Percentiles rank a stretch among this genome's conserved stretches.
Conservation (phyloP, 2,888 invertebrate species). For the Eupithecia subfuscata region DNA sequence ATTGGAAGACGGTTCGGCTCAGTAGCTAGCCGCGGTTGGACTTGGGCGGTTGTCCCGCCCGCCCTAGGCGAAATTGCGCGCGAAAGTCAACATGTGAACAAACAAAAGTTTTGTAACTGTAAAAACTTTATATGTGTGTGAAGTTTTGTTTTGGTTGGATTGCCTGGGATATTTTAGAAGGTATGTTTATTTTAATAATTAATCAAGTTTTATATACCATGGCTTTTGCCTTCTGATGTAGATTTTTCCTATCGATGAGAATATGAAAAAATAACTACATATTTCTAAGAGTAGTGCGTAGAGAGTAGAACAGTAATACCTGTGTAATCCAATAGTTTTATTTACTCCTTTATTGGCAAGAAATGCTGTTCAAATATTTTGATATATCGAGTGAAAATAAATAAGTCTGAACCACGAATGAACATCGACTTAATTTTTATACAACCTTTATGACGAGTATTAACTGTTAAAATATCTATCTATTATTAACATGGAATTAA, state of each 20-base stretch:
- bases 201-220: background rate
- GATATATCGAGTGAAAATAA: background rate
- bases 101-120: conserved; percentile 30
- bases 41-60: conserved; percentile 67
- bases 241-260: background rate
- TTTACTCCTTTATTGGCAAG: background rate
- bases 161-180: conserved; percentile 14
- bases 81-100: conserved; percentile 45
- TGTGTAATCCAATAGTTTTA: background rate
- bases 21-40: conserved; percentile 54
- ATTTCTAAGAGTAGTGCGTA: too few species aligned
- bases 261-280: background rate
- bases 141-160: conserved; percentile 38
- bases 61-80: conserved; percentile 49
- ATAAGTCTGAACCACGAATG: background rate
- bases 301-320: background rate
- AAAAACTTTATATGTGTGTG: conserved; percentile 33
- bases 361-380: background rate
- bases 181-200: background rate
- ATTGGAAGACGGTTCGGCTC: conserved; percentile 29
- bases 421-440: background rate
- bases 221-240: background rate
- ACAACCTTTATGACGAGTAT: background rate
- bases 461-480: background rate
- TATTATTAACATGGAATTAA: background rate